phyloP scores from a whole-genome alignment of 2,113 vertebrate species.

The Gadus macrocephalus region DNA sequence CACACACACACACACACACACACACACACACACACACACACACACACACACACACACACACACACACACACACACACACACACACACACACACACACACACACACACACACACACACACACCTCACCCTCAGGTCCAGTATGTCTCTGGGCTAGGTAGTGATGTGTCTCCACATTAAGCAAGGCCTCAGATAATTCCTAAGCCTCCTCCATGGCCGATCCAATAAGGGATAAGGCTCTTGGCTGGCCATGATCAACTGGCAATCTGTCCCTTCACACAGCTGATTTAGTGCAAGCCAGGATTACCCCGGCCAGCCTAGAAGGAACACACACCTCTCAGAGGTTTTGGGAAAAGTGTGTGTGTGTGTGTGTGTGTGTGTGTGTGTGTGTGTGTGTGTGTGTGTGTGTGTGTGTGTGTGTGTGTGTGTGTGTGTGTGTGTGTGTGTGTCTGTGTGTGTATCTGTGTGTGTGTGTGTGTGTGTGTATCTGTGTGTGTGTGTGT shows the following conservation, averaged over 20 bases:
- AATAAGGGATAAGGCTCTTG: constrained; percentile 87
- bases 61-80: constrained; percentile 9
- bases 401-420: neutral
- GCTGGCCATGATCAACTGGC: constrained; percentile 87
- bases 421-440: constrained; percentile 8
- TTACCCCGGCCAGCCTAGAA: constrained; percentile 67
- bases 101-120: neutral
- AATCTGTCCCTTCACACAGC: constrained; percentile 84
- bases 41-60: neutral
- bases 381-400: neutral
- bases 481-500: too few species aligned
- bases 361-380: neutral
- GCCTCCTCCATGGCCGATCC: constrained; percentile 91
- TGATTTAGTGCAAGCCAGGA: constrained; percentile 79
- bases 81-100: constrained; percentile 15
- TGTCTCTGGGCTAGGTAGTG: constrained; percentile 53
- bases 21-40: too few species aligned
- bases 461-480: neutral
- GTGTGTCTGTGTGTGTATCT: constrained; percentile 5
- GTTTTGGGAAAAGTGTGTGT: constrained; percentile 2
- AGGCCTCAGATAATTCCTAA: constrained; percentile 94
- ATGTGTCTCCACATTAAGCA: constrained; percentile 87
- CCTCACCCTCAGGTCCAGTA: constrained; percentile 42
- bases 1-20: too few species aligned
- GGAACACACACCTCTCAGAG: constrained; percentile 51